These are phyloP conservation scores for Pituophis catenifer DNA, from an alignment of 2,113 vertebrate species.

Conservation along the genomic window DNA sequence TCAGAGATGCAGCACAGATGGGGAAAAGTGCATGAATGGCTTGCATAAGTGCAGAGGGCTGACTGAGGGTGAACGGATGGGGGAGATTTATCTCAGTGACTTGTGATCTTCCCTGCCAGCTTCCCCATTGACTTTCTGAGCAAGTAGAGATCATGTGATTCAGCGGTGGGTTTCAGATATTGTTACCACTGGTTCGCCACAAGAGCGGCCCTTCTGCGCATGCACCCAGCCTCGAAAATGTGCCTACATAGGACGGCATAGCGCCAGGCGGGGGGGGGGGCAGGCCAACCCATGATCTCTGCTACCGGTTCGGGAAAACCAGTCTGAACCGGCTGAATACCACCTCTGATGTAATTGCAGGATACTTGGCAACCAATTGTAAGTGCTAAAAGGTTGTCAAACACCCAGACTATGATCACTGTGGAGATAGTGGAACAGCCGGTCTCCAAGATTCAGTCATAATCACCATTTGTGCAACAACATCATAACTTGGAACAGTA, in stretches of 20 bases:
- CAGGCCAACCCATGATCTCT: too few relatives aligned
- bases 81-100: neutral
- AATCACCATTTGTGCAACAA: neutral
- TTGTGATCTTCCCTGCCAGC: neutral
- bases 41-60: neutral
- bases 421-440: neutral
- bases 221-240: too few relatives aligned
- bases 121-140: neutral
- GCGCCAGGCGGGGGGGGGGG: too few relatives aligned
- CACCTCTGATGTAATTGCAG: neutral
- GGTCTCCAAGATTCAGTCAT: neutral
- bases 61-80: neutral
- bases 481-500: neutral
- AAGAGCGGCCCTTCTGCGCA: too few relatives aligned
- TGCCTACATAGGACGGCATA: too few relatives aligned
- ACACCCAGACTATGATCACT: neutral
- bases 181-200: too few relatives aligned
- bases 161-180: too few relatives aligned
- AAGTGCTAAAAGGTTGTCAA: neutral
- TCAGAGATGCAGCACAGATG: neutral
- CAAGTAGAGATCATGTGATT: neutral
- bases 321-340: too few relatives aligned
- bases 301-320: too few relatives aligned
- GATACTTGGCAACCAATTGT: neutral
- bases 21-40: neutral